Percentiles rank a stretch among this genome's conserved stretches.
These are phyloP conservation scores for Artemia sinica DNA, from an alignment of 2,888 invertebrate species.

Conservation along the genomic window DNA sequence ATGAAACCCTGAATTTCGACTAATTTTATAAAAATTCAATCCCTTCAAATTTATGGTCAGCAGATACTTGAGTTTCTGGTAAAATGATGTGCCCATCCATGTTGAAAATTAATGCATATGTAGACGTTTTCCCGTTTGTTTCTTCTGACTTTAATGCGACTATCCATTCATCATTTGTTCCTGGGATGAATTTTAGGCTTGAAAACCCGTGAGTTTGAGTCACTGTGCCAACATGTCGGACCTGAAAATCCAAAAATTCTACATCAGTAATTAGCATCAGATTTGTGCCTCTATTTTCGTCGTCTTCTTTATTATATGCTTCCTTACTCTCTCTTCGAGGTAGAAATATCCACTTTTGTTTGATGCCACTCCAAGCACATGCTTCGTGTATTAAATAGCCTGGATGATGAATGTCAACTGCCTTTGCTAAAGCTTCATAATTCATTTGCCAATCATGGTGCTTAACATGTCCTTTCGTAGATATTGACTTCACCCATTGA, in stretches of 20 bases:
- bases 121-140: conserved; percentile 63
- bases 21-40: conserved; percentile 51
- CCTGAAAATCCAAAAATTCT: conserved; percentile 44
- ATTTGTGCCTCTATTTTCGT: conserved; percentile 73
- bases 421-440: conserved; percentile 46
- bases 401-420: conserved; percentile 65
- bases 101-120: conserved; percentile 69
- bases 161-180: conserved; percentile 64
- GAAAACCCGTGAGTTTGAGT: conserved; percentile 69
- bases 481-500: conserved; percentile 76
- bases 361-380: conserved; percentile 69
- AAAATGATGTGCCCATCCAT: conserved; percentile 56
- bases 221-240: conserved; percentile 40
- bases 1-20: no score
- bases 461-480: conserved; percentile 55
- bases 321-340: conserved; percentile 72
- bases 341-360: conserved; percentile 76
- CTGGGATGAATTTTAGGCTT: conserved; percentile 91
- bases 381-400: conserved; percentile 97
- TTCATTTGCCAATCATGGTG: conserved; percentile 40
- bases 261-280: conserved; percentile 66
- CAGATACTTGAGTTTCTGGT: conserved; percentile 52
- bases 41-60: conserved; percentile 78
- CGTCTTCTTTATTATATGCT: conserved; percentile 70
- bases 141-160: conserved; percentile 89